Evolutionary conservation across 2,888 invertebrate species (phyloP).

Genomic region (Elmis aenea): DNA sequence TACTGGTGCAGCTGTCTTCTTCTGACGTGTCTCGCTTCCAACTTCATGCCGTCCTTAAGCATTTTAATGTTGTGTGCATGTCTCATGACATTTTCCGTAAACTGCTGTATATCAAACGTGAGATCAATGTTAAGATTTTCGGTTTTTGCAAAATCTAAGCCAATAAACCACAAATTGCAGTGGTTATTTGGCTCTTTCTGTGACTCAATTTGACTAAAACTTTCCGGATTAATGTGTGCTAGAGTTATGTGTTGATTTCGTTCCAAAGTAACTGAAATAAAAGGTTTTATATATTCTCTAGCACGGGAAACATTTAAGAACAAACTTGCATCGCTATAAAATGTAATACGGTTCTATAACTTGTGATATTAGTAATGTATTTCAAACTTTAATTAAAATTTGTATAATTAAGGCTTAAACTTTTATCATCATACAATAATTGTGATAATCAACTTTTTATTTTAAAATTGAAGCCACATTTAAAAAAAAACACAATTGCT

Average conservation of each 20-base stretch:
- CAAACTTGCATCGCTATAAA: too few species aligned
- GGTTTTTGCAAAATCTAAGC: slow-evolving; percentile 84
- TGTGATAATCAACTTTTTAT: too few species aligned
- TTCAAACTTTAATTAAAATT: too few species aligned
- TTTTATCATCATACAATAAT: too few species aligned
- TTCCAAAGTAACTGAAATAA: slow-evolving; percentile 74
- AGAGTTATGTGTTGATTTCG: slow-evolving; percentile 85
- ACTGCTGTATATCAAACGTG: slow-evolving; percentile 86
- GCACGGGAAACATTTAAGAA: too few species aligned
- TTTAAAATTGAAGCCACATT: too few species aligned
- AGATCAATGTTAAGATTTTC: slow-evolving; percentile 88
- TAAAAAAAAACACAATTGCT: too few species aligned
- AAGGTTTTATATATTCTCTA: too few species aligned
- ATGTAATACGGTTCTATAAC: too few species aligned
- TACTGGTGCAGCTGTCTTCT: slow-evolving; percentile 72
- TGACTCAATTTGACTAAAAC: slow-evolving; percentile 58
- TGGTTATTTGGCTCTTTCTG: slow-evolving; percentile 51
- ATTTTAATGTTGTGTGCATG: slow-evolving; percentile 68
- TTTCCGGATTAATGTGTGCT: slow-evolving; percentile 94
- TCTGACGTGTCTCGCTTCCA: slow-evolving; percentile 84
- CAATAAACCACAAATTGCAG: slow-evolving; percentile 97
- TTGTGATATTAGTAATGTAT: too few species aligned
- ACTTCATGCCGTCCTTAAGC: slow-evolving; percentile 69
- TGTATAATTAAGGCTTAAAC: too few species aligned
- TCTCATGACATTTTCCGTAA: slow-evolving; percentile 80